Evolutionary conservation across 2,113 vertebrate species (phyloP).

Genomic region (Lophochroa leadbeateri): DNA sequence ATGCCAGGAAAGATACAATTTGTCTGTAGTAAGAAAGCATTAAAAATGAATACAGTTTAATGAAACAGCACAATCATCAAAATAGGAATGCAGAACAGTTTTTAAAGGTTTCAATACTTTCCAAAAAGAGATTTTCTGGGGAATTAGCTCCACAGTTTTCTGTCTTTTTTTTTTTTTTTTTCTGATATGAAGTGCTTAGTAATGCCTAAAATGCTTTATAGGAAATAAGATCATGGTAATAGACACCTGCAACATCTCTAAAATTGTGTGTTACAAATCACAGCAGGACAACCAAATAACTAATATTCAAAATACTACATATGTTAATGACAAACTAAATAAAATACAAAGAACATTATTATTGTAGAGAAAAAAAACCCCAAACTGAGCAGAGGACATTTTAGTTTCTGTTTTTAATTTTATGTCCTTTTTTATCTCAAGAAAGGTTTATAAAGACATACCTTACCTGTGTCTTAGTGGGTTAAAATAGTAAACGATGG

Average conservation of each 20-base stretch:
- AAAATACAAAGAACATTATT: slow-evolving; percentile 32
- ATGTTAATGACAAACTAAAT: slow-evolving; percentile 17
- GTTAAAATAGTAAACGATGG: background rate
- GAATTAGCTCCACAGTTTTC: background rate
- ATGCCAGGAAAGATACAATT: background rate
- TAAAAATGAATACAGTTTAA: background rate
- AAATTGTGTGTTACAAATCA: slow-evolving; percentile 52
- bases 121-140: background rate
- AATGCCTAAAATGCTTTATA: slow-evolving; percentile 27
- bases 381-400: background rate
- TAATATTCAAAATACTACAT: slow-evolving; percentile 48
- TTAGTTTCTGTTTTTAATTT: background rate
- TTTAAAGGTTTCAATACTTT: background rate
- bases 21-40: background rate
- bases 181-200: background rate
- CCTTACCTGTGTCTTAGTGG: background rate
- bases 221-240: slow-evolving; percentile 43
- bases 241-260: slow-evolving; percentile 43
- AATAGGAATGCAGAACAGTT: background rate
- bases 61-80: background rate
- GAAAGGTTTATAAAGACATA: background rate
- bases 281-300: background rate
- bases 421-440: background rate
- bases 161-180: background rate
- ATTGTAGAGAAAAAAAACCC: background rate